Evolutionary conservation across 1,140 invertebrate species (phyloP).

Genomic region (Hylaeus volcanicus): DNA sequence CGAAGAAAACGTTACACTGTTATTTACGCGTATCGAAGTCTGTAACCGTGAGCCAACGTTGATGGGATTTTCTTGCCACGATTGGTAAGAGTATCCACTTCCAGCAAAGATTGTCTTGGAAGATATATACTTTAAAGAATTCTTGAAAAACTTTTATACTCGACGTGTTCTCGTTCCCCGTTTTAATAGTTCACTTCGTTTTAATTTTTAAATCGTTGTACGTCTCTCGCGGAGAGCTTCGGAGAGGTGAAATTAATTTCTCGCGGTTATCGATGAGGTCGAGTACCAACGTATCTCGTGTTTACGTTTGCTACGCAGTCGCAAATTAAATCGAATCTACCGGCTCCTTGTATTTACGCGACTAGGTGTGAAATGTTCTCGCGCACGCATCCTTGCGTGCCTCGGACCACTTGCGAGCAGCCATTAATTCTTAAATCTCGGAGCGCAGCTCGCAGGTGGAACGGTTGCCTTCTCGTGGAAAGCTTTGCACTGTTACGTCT

Average conservation of each 20-base stretch:
- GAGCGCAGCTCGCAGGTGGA: background rate
- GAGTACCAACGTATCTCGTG: conserved; percentile 22
- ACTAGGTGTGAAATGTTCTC: conserved; percentile 49
- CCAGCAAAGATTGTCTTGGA: too few species aligned
- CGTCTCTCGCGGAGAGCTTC: background rate
- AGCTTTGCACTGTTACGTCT: conserved; percentile 1
- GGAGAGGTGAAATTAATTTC: conserved; percentile 18
- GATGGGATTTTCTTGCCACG: background rate
- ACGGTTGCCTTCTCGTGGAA: background rate
- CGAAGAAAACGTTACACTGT: background rate
- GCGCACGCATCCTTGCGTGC: conserved; percentile 51
- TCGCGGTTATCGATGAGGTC: conserved; percentile 42
- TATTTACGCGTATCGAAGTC: background rate
- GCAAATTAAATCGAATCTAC: conserved; percentile 52
- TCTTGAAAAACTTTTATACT: too few species aligned
- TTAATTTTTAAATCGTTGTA: too few species aligned
- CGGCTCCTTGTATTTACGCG: conserved; percentile 53
- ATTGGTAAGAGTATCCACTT: background rate
- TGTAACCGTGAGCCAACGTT: too few species aligned
- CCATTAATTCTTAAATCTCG: conserved; percentile 42
- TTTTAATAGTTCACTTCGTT: too few species aligned
- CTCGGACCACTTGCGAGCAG: background rate
- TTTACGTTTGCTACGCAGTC: background rate
- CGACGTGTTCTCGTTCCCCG: background rate
- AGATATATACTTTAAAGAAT: too few species aligned